phyloP scores from a whole-genome alignment of 2,113 vertebrate species.

The Sinosuthora webbiana region DNA sequence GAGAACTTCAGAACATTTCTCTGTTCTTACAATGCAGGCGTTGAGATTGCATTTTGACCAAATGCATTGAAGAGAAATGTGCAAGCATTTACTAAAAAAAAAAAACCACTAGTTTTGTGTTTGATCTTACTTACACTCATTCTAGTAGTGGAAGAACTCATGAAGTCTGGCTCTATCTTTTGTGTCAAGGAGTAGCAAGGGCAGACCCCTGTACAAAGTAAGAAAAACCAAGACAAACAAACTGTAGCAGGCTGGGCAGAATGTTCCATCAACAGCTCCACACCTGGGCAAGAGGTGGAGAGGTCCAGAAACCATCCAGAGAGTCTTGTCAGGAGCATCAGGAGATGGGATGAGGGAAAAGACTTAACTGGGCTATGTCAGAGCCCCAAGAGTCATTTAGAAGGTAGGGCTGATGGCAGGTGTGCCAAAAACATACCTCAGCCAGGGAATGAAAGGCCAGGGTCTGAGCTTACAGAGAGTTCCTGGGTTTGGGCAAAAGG shows the following conservation, averaged over 20 bases:
- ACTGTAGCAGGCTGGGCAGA: not conserved
- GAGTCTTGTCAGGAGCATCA: not conserved
- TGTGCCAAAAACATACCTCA: not conserved
- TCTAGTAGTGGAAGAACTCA: not conserved
- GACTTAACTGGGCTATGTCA: not conserved
- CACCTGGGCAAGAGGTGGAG: rapidly evolving
- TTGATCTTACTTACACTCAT: not conserved
- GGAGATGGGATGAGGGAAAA: not conserved
- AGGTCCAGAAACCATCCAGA: not conserved
- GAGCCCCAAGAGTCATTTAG: not conserved
- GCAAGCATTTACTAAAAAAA: not conserved
- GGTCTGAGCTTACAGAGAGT: not conserved
- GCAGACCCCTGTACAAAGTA: not conserved
- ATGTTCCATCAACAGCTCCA: not conserved
- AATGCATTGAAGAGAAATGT: not conserved
- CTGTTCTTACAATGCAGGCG: not conserved
- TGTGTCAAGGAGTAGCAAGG: not conserved
- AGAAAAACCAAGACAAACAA: not conserved
- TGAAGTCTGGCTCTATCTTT: not conserved
- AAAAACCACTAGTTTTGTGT: not conserved
- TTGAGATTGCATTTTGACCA: not conserved
- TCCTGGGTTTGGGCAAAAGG: not conserved
- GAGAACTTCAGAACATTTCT: not conserved
- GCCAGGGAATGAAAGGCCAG: not conserved
- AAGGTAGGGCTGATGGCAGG: not conserved